phyloP scores from a whole-genome alignment of 1,140 invertebrate species.

The Drosophila busckii region DNA sequence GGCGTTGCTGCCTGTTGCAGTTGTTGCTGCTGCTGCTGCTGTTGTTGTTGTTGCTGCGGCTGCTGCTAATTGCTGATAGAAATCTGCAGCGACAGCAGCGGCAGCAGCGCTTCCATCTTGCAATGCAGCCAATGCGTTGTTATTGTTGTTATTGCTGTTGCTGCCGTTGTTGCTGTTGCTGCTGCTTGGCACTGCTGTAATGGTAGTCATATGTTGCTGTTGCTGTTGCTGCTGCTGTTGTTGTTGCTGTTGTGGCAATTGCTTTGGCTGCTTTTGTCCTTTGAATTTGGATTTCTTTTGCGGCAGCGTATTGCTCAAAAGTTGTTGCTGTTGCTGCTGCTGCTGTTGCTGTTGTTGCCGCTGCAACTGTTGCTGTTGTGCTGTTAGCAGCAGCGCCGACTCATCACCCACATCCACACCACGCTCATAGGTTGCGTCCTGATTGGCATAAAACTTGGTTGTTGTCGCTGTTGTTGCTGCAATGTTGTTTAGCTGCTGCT shows the following conservation, averaged over 20 bases:
- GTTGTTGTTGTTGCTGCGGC: slow-evolving; percentile 39
- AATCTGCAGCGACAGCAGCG: slow-evolving; percentile 57
- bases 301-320: slow-evolving; percentile 60
- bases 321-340: slow-evolving; percentile 31
- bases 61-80: slow-evolving; percentile 66
- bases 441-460: slow-evolving; percentile 65
- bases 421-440: slow-evolving; percentile 59
- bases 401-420: slow-evolving; percentile 74
- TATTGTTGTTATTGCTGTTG: slow-evolving; percentile 41
- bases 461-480: slow-evolving; percentile 19
- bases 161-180: slow-evolving; percentile 23
- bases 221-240: slow-evolving; percentile 35
- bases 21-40: slow-evolving; percentile 19
- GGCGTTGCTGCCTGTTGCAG: slow-evolving; percentile 11
- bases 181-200: slow-evolving; percentile 50
- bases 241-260: slow-evolving; percentile 47
- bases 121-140: slow-evolving; percentile 56
- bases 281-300: slow-evolving; percentile 71
- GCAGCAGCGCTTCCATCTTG: slow-evolving; percentile 63
- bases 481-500: slow-evolving; percentile 26
- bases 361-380: slow-evolving; percentile 40
- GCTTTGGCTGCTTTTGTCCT: slow-evolving; percentile 74
- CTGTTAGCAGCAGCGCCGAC: slow-evolving; percentile 56
- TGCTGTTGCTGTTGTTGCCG: slow-evolving; percentile 32
- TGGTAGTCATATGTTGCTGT: slow-evolving; percentile 59